phyloP scores from a whole-genome alignment of 2,797 vertebrate genomes.

The Sebastes oblongus region DNA sequence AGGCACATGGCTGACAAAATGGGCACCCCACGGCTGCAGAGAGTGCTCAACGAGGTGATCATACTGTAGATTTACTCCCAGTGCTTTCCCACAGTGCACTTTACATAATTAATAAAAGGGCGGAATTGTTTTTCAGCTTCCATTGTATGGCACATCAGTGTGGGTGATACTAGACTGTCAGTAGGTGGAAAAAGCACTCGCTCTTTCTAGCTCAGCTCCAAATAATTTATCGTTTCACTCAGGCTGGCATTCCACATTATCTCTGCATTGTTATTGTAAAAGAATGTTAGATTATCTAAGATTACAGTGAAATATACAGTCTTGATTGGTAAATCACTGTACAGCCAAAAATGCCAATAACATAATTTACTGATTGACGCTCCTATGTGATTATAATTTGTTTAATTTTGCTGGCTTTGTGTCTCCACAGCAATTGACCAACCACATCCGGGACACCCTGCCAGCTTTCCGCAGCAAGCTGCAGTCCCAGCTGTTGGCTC shows the following conservation, averaged over 20 bases:
- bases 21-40: slow-evolving; percentile 90
- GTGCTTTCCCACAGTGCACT: slow-evolving; percentile 38
- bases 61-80: slow-evolving; percentile 9
- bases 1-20: slow-evolving; percentile 89
- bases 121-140: slow-evolving; percentile 7
- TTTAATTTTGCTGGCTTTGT: slow-evolving; percentile 18
- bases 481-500: slow-evolving; percentile 90
- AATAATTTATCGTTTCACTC: slow-evolving; percentile 27
- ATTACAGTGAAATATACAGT: neutral
- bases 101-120: slow-evolving; percentile 62
- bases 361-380: neutral
- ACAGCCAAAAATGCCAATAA: neutral
- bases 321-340: neutral
- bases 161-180: slow-evolving; percentile 34
- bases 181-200: slow-evolving; percentile 26
- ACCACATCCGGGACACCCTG: slow-evolving; percentile 95
- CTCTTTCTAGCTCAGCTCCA: slow-evolving; percentile 26
- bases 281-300: neutral
- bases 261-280: neutral
- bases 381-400: neutral
- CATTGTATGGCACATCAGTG: slow-evolving; percentile 13
- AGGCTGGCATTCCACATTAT: neutral
- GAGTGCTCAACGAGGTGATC: slow-evolving; percentile 88
- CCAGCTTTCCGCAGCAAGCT: slow-evolving; percentile 94
- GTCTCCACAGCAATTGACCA: slow-evolving; percentile 90